Evolutionary conservation across 2,888 invertebrate species (phyloP).

Genomic region (Galeopsomyia nigrocyanea): DNA sequence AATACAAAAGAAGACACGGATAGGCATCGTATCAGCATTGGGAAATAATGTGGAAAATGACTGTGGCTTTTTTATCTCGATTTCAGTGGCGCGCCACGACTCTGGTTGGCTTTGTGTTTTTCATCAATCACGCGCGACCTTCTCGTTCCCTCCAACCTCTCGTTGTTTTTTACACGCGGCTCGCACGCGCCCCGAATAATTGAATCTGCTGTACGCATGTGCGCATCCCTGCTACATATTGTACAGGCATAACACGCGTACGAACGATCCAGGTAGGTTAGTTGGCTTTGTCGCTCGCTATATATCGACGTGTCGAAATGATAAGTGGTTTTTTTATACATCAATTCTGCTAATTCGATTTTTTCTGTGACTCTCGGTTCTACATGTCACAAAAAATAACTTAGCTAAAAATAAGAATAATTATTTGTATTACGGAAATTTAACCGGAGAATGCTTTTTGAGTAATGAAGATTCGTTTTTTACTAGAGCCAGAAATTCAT

Average conservation of each 20-base stretch:
- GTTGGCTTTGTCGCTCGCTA: too few species aligned
- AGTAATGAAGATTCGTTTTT: too few species aligned
- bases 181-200: constrained; percentile 59
- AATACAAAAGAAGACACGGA: not conserved
- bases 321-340: too few species aligned
- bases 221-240: not conserved
- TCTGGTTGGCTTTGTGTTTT: constrained; percentile 60
- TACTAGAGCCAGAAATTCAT: too few species aligned
- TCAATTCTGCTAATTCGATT: too few species aligned
- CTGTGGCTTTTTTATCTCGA: constrained; percentile 63
- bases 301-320: too few species aligned
- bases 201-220: constrained; percentile 58
- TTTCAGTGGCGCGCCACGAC: constrained; percentile 52
- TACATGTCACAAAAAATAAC: too few species aligned
- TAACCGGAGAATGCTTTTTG: too few species aligned
- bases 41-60: constrained; percentile 60
- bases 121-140: constrained; percentile 66
- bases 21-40: not conserved
- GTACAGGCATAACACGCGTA: not conserved
- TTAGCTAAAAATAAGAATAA: too few species aligned
- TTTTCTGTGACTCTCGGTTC: too few species aligned
- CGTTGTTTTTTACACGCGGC: constrained; percentile 62
- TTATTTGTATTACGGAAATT: too few species aligned
- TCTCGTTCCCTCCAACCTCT: constrained; percentile 54
- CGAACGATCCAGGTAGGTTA: too few species aligned